A percentile compares a stretch with the other conserved stretches of the same genome.
Conservation (phyloP, 2,888 invertebrate species). For the Cordilura impudica region DNA sequence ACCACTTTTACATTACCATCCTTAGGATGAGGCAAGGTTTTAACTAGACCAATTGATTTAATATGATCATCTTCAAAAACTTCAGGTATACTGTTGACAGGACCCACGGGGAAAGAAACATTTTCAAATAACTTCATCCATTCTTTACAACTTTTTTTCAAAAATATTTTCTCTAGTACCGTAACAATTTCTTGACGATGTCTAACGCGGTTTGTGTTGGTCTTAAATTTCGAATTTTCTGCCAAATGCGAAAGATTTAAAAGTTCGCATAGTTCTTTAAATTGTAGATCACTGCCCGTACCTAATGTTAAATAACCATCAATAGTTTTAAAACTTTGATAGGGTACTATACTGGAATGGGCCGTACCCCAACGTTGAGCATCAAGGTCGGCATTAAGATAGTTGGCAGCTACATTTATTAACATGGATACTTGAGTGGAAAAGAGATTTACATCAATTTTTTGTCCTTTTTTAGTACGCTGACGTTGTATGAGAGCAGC, state of each 20-base stretch:
- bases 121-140: slow-evolving; percentile 87
- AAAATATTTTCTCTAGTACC: slow-evolving; percentile 81
- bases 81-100: slow-evolving; percentile 90
- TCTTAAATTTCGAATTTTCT: slow-evolving; percentile 82
- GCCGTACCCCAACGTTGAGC: slow-evolving; percentile 93
- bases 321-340: slow-evolving; percentile 91
- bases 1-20: slow-evolving; percentile 87
- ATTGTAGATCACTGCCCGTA: slow-evolving; percentile 91
- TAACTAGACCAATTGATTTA: slow-evolving; percentile 84
- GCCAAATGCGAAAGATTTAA: slow-evolving; percentile 82
- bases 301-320: slow-evolving; percentile 93
- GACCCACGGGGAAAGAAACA: slow-evolving; percentile 91
- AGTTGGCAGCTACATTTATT: slow-evolving; percentile 93
- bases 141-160: slow-evolving; percentile 83
- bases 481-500: slow-evolving; percentile 90
- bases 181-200: slow-evolving; percentile 85
- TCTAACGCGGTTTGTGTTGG: slow-evolving; percentile 86
- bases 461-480: slow-evolving; percentile 90
- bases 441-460: slow-evolving; percentile 95
- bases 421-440: slow-evolving; percentile 94
- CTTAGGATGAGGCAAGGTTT: slow-evolving; percentile 84
- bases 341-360: slow-evolving; percentile 96
- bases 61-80: slow-evolving; percentile 95
- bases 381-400: slow-evolving; percentile 89
- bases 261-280: slow-evolving; percentile 84